Conservation (phyloP, 1,140 invertebrate species). For the Littorina saxatilis region DNA sequence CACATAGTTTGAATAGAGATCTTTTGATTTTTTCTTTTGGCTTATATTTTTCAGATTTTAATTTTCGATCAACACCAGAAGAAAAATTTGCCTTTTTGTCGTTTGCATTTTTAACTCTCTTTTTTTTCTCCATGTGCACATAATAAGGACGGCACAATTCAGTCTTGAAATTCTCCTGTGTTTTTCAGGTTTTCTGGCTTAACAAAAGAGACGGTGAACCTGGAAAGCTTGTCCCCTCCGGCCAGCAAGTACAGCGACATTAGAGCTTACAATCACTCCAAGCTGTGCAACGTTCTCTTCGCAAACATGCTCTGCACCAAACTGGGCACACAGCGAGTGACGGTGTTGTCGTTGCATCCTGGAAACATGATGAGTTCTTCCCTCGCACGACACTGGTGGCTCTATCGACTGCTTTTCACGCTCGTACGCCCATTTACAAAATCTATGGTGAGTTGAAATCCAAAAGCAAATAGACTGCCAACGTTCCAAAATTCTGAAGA, state of each 20-base stretch:
- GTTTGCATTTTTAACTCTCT: too few relatives aligned
- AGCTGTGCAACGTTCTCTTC: constrained; percentile 92
- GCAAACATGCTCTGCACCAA: constrained; percentile 83
- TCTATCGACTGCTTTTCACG: constrained; percentile 86
- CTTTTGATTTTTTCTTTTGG: too few relatives aligned
- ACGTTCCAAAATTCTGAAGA: too few relatives aligned
- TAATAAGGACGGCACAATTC: too few relatives aligned
- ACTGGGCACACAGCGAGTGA: constrained; percentile 80
- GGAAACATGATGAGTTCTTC: constrained; percentile 91
- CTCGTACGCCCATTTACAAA: constrained; percentile 94
- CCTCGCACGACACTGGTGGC: constrained; percentile 89
- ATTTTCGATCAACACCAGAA: too few relatives aligned
- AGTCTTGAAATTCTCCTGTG: too few relatives aligned
- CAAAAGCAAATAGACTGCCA: too few relatives aligned
- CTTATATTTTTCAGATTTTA: too few relatives aligned
- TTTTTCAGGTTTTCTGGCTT: constrained; percentile 82
- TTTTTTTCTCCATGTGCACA: too few relatives aligned
- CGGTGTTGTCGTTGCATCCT: constrained; percentile 90
- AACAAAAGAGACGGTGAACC: constrained; percentile 78
- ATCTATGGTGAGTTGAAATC: constrained; percentile 89
- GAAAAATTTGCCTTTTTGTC: too few relatives aligned
- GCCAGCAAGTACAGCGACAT: constrained; percentile 84
- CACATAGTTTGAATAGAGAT: too few relatives aligned
- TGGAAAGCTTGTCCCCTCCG: constrained; percentile 79
- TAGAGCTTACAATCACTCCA: constrained; percentile 92